Percentiles rank a stretch among this genome's conserved stretches.
Evolutionary conservation across 2,113 vertebrate genomes (phyloP).

Genomic region (Nymphicus hollandicus): DNA sequence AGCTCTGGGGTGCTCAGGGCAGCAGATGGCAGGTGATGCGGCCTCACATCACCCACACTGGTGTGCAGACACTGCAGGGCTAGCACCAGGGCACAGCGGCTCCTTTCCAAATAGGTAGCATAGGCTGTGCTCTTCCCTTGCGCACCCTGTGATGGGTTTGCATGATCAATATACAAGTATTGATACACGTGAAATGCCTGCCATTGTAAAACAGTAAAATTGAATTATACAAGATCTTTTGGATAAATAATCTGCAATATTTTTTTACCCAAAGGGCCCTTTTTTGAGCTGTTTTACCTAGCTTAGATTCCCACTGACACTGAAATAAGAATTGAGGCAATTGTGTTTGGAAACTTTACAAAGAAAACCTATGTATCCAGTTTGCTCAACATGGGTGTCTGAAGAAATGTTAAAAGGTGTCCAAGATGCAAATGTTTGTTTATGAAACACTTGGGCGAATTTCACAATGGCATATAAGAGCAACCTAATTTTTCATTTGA

Average conservation of each 20-base stretch:
- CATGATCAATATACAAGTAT: background rate
- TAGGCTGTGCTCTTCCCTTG: background rate
- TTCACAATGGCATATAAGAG: constrained; percentile 8
- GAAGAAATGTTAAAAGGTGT: constrained; percentile 54
- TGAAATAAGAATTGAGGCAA: constrained; percentile 24
- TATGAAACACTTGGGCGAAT: background rate
- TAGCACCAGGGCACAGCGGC: too few relatives aligned
- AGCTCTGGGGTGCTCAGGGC: background rate
- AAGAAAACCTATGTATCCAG: constrained; percentile 47
- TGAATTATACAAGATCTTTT: background rate
- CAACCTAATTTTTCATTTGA: constrained; percentile 30
- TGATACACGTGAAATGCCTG: background rate
- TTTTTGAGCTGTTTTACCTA: constrained; percentile 18
- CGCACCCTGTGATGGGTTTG: background rate
- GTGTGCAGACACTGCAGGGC: accelerated
- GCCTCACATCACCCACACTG: background rate
- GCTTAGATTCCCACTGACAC: background rate
- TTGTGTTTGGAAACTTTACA: constrained; percentile 32
- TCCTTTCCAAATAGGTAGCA: background rate
- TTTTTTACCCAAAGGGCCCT: background rate
- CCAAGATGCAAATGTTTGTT: constrained; percentile 48
- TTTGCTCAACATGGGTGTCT: constrained; percentile 53
- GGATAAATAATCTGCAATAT: background rate
- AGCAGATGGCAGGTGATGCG: background rate
- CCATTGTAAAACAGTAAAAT: background rate